These are phyloP conservation scores for Cichlasoma orientale DNA, from an alignment of 2,797 vertebrate species.

Conservation along the genomic window DNA sequence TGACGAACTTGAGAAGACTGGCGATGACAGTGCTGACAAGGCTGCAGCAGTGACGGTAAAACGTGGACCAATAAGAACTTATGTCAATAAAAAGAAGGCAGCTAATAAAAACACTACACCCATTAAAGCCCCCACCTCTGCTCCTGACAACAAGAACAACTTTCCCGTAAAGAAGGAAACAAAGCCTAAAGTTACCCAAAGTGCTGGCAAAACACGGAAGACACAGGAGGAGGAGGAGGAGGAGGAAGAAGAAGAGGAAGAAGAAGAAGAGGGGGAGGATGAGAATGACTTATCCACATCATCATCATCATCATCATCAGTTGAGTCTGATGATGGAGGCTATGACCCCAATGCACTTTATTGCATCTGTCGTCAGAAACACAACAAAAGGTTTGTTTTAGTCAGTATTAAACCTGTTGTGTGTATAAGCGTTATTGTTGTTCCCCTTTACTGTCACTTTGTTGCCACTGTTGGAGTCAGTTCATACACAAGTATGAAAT, in stretches of 20 bases:
- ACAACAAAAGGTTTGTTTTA: slow-evolving; percentile 92
- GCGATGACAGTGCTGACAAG: slow-evolving; percentile 71
- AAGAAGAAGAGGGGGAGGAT: slow-evolving; percentile 13
- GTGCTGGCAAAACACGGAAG: slow-evolving; percentile 38
- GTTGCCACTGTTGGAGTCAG: background rate
- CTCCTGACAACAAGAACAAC: slow-evolving; percentile 39
- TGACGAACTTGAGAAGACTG: slow-evolving; percentile 36
- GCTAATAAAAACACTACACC: slow-evolving; percentile 62
- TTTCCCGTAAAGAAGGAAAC: slow-evolving; percentile 68
- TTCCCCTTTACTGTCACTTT: background rate
- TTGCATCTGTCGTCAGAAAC: slow-evolving; percentile 96
- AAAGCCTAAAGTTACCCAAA: slow-evolving; percentile 45
- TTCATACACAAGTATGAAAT: background rate
- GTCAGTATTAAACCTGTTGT: background rate
- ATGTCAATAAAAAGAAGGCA: slow-evolving; percentile 73
- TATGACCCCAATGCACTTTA: slow-evolving; percentile 95
- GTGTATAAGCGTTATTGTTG: background rate
- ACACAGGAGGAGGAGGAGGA: slow-evolving; percentile 14
- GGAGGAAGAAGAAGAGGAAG: background rate
- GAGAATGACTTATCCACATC: slow-evolving; percentile 59
- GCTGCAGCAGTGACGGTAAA: slow-evolving; percentile 35
- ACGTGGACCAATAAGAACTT: slow-evolving; percentile 72
- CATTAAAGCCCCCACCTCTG: slow-evolving; percentile 30
- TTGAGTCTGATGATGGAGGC: slow-evolving; percentile 88
- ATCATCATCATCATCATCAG: slow-evolving; percentile 75